These are phyloP conservation scores for Acestrorhynchus altus DNA, from an alignment of 2,797 vertebrate species.

Conservation along the genomic window DNA sequence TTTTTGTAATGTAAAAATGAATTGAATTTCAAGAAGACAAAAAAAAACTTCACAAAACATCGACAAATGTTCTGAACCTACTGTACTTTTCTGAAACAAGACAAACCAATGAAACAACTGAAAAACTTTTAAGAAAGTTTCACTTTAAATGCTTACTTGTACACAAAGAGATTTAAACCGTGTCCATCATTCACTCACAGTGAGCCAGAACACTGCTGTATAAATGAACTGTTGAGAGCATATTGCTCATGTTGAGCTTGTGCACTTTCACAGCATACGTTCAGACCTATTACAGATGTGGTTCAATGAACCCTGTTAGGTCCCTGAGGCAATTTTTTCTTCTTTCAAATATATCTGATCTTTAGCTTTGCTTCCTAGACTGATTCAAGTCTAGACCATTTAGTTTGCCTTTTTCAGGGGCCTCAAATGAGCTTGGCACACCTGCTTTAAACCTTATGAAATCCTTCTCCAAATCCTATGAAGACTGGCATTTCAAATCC, in stretches of 20 bases:
- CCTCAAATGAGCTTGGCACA: slow-evolving; percentile 5
- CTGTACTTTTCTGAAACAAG: no score
- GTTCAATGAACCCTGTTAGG: background rate
- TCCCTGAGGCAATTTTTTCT: background rate
- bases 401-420: background rate
- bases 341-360: background rate
- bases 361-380: background rate
- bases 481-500: slow-evolving; percentile 19
- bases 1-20: no score
- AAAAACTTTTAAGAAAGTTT: no score
- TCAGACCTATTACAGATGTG: background rate
- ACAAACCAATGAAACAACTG: background rate
- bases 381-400: background rate
- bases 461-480: background rate
- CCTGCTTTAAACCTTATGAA: background rate
- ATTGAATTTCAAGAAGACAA: no score
- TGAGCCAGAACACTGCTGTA: background rate
- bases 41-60: no score
- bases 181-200: background rate
- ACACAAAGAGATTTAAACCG: background rate
- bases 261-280: background rate
- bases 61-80: no score
- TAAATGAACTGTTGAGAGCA: background rate
- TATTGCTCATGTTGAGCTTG: background rate
- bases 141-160: background rate